These are phyloP conservation scores for Chymomyza costata DNA, from an alignment of 1,140 invertebrate species.

Conservation along the genomic window DNA sequence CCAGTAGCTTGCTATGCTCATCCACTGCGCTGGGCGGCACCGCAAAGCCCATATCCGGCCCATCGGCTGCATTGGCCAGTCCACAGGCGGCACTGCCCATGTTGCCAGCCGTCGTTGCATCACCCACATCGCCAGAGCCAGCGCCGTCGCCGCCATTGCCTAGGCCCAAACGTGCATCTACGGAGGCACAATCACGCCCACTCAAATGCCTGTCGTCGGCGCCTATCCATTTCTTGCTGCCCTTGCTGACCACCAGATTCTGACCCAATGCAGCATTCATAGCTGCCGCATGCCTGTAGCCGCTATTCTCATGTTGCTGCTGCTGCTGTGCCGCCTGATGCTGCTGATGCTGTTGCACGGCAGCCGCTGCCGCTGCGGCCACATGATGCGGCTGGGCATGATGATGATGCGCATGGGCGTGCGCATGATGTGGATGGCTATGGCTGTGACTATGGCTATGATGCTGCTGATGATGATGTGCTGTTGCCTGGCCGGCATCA, in stretches of 20 bases:
- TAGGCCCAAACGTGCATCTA: conserved; percentile 5
- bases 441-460: conserved; percentile 29
- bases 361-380: conserved; percentile 12
- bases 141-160: conserved; percentile 5
- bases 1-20: conserved; percentile 65
- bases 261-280: conserved; percentile 56
- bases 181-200: conserved; percentile 10
- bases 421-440: conserved; percentile 45
- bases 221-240: conserved; percentile 74
- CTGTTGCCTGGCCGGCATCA: conserved; percentile 38
- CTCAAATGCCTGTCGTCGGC: conserved; percentile 55
- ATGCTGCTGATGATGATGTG: conserved; percentile 43
- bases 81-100: conserved; percentile 2
- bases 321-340: conserved; percentile 35
- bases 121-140: conserved; percentile 17
- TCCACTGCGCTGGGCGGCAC: conserved; percentile 60
- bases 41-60: conserved; percentile 54
- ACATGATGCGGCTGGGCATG: conserved; percentile 27
- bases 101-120: not conserved
- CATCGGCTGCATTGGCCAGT: conserved; percentile 8
- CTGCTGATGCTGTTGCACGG: conserved; percentile 35
- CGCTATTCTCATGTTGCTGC: conserved; percentile 33
- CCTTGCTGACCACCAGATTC: conserved; percentile 73
- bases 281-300: conserved; percentile 62
- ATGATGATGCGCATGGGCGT: conserved; percentile 23